Evolutionary conservation across 2,797 vertebrate genomes (phyloP), one percentile per base, ranked within the genome.

Genomic region (Cheirogaleus major): DNA sequence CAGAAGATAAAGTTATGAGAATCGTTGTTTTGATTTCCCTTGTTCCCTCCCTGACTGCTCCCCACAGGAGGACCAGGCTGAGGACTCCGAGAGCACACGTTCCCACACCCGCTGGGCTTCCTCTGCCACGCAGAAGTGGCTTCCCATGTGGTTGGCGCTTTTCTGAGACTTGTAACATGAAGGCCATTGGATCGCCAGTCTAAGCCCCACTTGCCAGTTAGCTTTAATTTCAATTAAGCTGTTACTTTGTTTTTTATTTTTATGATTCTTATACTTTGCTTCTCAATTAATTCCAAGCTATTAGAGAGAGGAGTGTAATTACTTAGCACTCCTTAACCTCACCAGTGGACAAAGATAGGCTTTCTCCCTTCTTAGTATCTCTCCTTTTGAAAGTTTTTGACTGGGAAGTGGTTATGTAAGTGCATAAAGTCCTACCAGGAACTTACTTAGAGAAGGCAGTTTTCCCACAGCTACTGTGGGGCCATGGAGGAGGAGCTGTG

Each of bases 381-480:
- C 7, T 32, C 7, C 13, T 30, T 57, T 65, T 10, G 10, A 25
- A 14, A 65, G 45, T 9, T 32, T 50, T 45, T 55, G 41, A 41
- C 35, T 65, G 55, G 85, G 41, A 48, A 61, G 5, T 50, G 22
- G 3, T 4, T 32, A 38, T 2, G 11, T 23, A 35, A 41, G 22
- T 7, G 1, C 1, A 35, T 8, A 30, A 17, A 6, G 3, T 18
- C 52, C n/a, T 5, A 1, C 7, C 3, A 2, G 13, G 25, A 67
- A 25, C 2, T 43, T 57, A 32, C 8, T 63, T 27, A 25, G 35
- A 7, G 38, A 27, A 11, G 12, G 20, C 2, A 2, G 2, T 22
- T 55, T 50, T 15, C 61, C 4, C 27, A 0, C 0, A 18, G 11
- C 23, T 32, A 4, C 11, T 1, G 11, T 13, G 30, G 7, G 6